These are phyloP conservation scores for Microctonus hyperodae DNA, from an alignment of 2,888 invertebrate species.

Conservation along the genomic window DNA sequence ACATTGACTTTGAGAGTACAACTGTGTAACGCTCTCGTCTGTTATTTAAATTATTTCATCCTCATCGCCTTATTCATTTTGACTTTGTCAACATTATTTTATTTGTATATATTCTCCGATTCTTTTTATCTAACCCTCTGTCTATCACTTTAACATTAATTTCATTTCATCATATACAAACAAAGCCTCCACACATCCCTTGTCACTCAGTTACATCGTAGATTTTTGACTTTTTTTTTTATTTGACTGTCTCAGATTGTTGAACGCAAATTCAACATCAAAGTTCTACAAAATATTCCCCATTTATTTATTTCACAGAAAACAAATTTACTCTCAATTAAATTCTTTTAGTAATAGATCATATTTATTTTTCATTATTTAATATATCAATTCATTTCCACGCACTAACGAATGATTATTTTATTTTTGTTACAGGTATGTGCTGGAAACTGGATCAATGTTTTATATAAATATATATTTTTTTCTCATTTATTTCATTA, in stretches of 20 bases:
- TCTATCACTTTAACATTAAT: slow-evolving; percentile 13
- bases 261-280: slow-evolving; percentile 24
- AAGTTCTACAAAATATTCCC: neutral
- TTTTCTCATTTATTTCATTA: neutral
- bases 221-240: slow-evolving; percentile 20
- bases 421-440: slow-evolving; percentile 30
- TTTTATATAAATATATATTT: neutral
- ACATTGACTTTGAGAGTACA: slow-evolving; percentile 24
- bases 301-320: too few species aligned
- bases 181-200: too few species aligned
- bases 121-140: neutral
- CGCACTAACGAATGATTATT: slow-evolving; percentile 1
- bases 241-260: slow-evolving; percentile 32
- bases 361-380: too few species aligned
- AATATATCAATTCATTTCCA: neutral
- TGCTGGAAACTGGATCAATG: neutral
- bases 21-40: slow-evolving; percentile 23
- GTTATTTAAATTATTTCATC: slow-evolving; percentile 29
- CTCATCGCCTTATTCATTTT: slow-evolving; percentile 9
- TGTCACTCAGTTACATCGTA: slow-evolving; percentile 5
- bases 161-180: neutral
- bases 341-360: too few species aligned
- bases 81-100: slow-evolving; percentile 9
- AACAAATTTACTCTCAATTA: too few species aligned
- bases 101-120: neutral